Conservation (phyloP, 2,113 vertebrate species). For the Atractosteus spatula region DNA sequence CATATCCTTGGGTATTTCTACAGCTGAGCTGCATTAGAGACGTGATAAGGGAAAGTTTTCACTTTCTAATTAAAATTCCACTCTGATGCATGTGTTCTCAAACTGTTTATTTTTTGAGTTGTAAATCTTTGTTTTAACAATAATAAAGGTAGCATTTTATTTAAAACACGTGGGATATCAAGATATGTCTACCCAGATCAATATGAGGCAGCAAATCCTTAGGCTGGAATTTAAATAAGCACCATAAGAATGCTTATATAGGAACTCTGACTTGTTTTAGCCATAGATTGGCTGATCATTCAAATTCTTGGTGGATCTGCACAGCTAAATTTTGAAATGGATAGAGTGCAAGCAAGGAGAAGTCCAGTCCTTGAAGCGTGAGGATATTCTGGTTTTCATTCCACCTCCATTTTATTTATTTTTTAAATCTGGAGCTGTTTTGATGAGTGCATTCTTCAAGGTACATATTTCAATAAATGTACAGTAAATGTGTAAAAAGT, state of each 20-base stretch:
- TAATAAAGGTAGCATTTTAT: conserved; percentile 20
- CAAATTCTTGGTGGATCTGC: too few relatives aligned
- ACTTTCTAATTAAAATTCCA: conserved; percentile 35
- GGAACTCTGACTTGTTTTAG: too few relatives aligned
- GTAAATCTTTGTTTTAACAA: conserved; percentile 4
- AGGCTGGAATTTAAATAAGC: too few relatives aligned
- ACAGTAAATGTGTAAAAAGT: background rate
- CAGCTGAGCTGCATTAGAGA: conserved; percentile 32
- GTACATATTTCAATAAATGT: background rate
- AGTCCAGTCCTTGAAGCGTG: background rate
- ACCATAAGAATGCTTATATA: too few relatives aligned
- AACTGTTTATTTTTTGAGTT: conserved; percentile 20
- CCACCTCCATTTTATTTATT: too few relatives aligned
- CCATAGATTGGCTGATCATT: too few relatives aligned
- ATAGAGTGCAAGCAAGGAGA: too few relatives aligned
- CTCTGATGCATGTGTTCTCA: conserved; percentile 10
- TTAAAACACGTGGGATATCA: conserved; percentile 18
- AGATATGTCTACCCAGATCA: conserved; percentile 17
- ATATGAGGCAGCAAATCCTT: background rate
- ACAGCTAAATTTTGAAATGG: too few relatives aligned
- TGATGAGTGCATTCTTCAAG: too few relatives aligned
- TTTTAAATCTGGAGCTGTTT: too few relatives aligned
- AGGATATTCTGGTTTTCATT: background rate
- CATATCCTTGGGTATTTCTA: conserved; percentile 26
- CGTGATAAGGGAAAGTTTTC: conserved; percentile 29